A percentile compares a stretch with the other conserved stretches of the same genome.
phyloP scores from a whole-genome alignment of 2,888 invertebrate genomes.

The Zhuqinia jingwanae region DNA sequence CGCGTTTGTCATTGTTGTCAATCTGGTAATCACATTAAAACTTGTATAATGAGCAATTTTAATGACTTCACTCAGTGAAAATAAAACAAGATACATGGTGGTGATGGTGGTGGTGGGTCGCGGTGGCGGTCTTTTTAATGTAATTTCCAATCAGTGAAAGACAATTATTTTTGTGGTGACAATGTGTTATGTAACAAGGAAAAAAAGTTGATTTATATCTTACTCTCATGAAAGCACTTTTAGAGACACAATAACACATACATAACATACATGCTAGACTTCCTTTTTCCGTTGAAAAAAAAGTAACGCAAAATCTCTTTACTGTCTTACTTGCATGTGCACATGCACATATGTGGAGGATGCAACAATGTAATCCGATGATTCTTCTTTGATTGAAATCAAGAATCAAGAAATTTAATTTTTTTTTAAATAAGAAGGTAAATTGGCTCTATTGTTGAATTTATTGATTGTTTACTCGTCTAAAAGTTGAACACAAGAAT shows the following conservation, averaged over 20 bases:
- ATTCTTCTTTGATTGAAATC: constrained; percentile 63
- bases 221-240: constrained; percentile 2
- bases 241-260: too few relatives aligned
- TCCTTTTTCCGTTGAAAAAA: neutral
- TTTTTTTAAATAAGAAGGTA: constrained; percentile 4
- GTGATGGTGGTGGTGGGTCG: neutral
- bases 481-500: neutral
- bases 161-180: constrained; percentile 51
- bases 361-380: too few relatives aligned
- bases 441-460: neutral
- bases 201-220: constrained; percentile 62
- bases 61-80: constrained; percentile 55
- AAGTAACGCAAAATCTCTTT: neutral
- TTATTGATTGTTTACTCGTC: constrained; percentile 4
- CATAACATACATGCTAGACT: too few relatives aligned
- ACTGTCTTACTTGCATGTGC: too few relatives aligned
- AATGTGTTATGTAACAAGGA: constrained; percentile 2
- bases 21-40: constrained; percentile 59
- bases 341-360: too few relatives aligned
- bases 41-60: constrained; percentile 63
- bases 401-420: constrained; percentile 33
- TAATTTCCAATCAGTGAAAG: constrained; percentile 53
- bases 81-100: neutral
- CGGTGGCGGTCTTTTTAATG: constrained; percentile 27
- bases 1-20: constrained; percentile 36